A percentile compares a stretch with the other conserved stretches of the same genome.
Conservation (phyloP, 2,797 vertebrate species). For the Ptychadena robeensis region DNA sequence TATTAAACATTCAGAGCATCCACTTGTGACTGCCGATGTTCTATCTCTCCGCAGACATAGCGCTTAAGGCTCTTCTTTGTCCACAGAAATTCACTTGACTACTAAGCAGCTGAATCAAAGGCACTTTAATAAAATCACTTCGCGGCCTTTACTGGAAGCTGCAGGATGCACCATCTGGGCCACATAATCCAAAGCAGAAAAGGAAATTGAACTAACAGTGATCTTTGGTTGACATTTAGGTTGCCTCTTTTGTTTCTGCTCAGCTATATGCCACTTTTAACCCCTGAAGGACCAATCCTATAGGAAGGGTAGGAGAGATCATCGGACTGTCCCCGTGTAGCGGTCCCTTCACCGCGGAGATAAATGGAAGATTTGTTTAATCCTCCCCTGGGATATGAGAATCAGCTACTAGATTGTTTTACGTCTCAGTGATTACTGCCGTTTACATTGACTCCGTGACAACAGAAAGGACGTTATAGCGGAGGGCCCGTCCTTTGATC, state of each 20-base stretch:
- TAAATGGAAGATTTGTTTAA: neutral
- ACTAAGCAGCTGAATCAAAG: slow-evolving; percentile 60
- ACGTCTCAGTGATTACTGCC: neutral
- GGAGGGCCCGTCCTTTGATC: neutral
- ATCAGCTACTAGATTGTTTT: slow-evolving; percentile 10
- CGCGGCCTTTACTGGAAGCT: slow-evolving; percentile 30
- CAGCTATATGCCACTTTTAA: slow-evolving; percentile 28
- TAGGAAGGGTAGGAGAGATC: neutral
- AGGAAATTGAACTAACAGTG: slow-evolving; percentile 42
- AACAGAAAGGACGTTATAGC: neutral
- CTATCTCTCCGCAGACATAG: slow-evolving; percentile 34
- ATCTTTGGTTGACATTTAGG: slow-evolving; percentile 32
- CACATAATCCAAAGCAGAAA: slow-evolving; percentile 48
- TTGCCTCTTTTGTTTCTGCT: slow-evolving; percentile 15
- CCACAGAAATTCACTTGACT: slow-evolving; percentile 49
- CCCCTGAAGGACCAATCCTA: neutral
- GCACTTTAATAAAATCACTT: slow-evolving; percentile 53
- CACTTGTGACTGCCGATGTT: slow-evolving; percentile 25
- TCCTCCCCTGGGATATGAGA: slow-evolving; percentile 12
- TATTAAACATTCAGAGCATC: slow-evolving; percentile 46
- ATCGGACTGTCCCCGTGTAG: neutral
- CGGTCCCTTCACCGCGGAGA: neutral
- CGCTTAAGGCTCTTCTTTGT: slow-evolving; percentile 37
- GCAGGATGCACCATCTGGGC: slow-evolving; percentile 52
- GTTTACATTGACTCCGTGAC: neutral